Evolutionary conservation across 2,113 vertebrate genomes (phyloP).

Genomic region (Coracopsis vasa): DNA sequence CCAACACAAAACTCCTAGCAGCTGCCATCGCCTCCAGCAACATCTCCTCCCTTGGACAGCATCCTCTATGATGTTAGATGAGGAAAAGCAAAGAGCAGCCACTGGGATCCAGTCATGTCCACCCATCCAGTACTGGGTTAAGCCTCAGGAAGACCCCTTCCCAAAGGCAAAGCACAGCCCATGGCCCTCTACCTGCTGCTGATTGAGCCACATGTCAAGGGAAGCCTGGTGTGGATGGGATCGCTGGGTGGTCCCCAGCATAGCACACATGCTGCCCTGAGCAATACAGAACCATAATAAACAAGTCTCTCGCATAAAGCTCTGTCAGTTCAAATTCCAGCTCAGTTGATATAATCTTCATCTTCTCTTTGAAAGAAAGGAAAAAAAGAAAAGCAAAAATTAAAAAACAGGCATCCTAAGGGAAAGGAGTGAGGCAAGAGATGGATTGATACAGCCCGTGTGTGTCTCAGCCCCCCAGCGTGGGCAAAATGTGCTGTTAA

Average conservation of each 20-base stretch:
- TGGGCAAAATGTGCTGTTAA: constrained; percentile 54
- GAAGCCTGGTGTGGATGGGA: neutral
- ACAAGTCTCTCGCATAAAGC: constrained; percentile 31
- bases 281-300: constrained; percentile 64
- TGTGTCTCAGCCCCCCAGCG: neutral
- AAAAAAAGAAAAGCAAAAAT: neutral
- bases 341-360: constrained; percentile 57
- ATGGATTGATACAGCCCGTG: constrained; percentile 17
- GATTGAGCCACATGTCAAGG: neutral
- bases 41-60: neutral
- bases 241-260: constrained; percentile 57
- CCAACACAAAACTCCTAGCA: constrained; percentile 26
- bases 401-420: neutral
- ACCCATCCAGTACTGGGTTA: neutral
- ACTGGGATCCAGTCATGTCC: neutral
- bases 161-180: neutral
- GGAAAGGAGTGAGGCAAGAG: neutral
- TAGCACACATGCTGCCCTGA: neutral
- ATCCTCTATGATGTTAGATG: neutral
- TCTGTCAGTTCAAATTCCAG: constrained; percentile 51
- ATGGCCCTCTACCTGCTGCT: neutral
- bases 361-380: constrained; percentile 50
- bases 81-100: neutral
- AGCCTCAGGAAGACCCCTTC: neutral
- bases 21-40: neutral